These are phyloP conservation scores for Elaeidobius kamerunicus DNA, from an alignment of 2,888 invertebrate genomes.

Conservation along the genomic window DNA sequence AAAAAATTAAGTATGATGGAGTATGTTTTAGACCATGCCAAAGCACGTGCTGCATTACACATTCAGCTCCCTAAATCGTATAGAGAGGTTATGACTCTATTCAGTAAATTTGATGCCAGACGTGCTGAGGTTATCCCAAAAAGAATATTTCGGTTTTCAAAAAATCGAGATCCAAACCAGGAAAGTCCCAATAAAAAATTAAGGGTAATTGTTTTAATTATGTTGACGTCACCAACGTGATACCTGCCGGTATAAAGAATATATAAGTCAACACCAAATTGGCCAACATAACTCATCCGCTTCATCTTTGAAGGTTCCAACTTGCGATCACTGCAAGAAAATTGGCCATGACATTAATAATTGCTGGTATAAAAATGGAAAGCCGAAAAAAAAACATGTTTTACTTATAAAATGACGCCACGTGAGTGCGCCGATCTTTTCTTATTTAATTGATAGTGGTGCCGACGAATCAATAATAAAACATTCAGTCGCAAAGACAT, in stretches of 20 bases:
- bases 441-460: slow-evolving; percentile 29
- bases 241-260: too few relatives aligned
- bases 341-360: slow-evolving; percentile 23
- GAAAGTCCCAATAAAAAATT: too few relatives aligned
- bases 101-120: too few relatives aligned
- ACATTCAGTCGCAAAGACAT: slow-evolving; percentile 10
- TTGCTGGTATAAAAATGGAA: slow-evolving; percentile 29
- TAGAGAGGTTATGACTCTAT: too few relatives aligned
- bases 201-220: too few relatives aligned
- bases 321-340: slow-evolving; percentile 28
- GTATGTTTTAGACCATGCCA: slow-evolving; percentile 10
- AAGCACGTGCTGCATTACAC: slow-evolving; percentile 22
- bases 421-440: neutral
- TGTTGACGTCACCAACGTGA: too few relatives aligned
- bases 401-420: slow-evolving; percentile 10
- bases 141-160: slow-evolving; percentile 27
- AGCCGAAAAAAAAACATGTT: slow-evolving; percentile 5
- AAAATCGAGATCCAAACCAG: too few relatives aligned
- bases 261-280: too few relatives aligned
- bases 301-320: too few relatives aligned
- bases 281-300: too few relatives aligned
- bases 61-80: too few relatives aligned
- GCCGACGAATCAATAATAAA: slow-evolving; percentile 30
- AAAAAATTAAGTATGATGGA: slow-evolving; percentile 24
- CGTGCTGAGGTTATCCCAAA: slow-evolving; percentile 26